Evolutionary conservation across 2,888 invertebrate genomes (phyloP), one percentile per base, ranked within the genome.

Genomic region (Papilio demoleus): DNA sequence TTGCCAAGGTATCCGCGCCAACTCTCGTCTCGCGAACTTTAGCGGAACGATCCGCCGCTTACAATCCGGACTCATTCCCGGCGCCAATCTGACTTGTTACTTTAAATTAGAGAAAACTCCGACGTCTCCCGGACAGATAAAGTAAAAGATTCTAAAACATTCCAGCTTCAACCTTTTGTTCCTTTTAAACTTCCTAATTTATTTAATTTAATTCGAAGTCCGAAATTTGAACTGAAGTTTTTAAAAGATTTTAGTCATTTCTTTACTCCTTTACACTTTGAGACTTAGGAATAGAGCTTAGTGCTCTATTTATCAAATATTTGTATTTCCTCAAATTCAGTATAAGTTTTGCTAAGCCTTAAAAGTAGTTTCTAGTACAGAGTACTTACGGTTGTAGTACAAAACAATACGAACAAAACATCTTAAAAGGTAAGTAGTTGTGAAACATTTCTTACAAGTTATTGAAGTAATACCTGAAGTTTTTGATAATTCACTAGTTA

Each of bases 81-180:
- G 78, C 75, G 78, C 77, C 76, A 79, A 77, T 77, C 73, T 70
- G 70, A 78, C 79, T 80, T 78, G 77, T 76, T 74, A 76, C 75
- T 75, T 66, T 71, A 71, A 75, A 74, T 77, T 74, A 76, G 73
- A 75, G 68, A 68, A 74, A 76, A 75, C 73, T 73, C 71, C 72
- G 72, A 67, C 67, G 69, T 75, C 53, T 14, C 14, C 31, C 19
- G 45, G 50, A 31, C 63, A 58, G 60, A 47, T 68, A 17, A 22
- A 17, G 40, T 56, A 40, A 36, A 62, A 45, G 45, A 58, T 63
- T 63, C 58, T 36, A 17, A 59, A 24, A 59, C 45, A 58, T 58
- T 47, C 47, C 47, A 42, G 14, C 19, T 58, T 36, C 38, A 14
- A 63, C 63, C 68, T 63, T 68, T 58, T 59, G 68, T 63, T 62